Percentiles rank a stretch among this genome's conserved stretches.
Evolutionary conservation across 2,113 vertebrate genomes (phyloP).

Genomic region (Calypte anna): DNA sequence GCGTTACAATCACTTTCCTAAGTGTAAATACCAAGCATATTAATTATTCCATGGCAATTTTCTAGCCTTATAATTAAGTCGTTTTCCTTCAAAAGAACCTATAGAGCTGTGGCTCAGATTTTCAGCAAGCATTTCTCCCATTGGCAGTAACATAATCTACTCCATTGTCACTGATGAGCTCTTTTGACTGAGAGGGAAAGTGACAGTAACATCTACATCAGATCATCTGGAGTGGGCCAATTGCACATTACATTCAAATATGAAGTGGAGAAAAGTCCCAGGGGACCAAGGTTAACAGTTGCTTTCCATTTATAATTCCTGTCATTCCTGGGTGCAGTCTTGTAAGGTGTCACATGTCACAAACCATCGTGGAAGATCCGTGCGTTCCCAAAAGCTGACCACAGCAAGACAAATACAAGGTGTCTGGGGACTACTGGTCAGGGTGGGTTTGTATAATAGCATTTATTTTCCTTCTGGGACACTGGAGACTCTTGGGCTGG

Average conservation of each 20-base stretch:
- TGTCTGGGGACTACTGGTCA: background rate
- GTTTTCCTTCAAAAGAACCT: constrained; percentile 46
- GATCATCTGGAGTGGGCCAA: constrained; percentile 59
- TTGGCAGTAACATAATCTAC: constrained; percentile 27
- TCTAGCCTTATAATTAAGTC: constrained; percentile 47
- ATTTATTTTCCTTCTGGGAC: background rate
- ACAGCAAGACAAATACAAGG: constrained; percentile 41
- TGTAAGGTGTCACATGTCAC: constrained; percentile 13
- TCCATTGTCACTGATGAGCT: constrained; percentile 38
- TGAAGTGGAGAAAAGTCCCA: constrained; percentile 18
- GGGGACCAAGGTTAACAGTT: constrained; percentile 6
- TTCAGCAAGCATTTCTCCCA: constrained; percentile 29
- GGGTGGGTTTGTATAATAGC: background rate
- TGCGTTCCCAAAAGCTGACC: constrained; percentile 17
- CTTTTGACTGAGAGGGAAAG: constrained; percentile 33
- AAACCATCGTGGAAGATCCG: background rate
- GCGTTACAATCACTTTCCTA: constrained; percentile 29
- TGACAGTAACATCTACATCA: constrained; percentile 55
- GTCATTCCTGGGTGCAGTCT: constrained; percentile 40
- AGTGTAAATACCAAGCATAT: constrained; percentile 58
- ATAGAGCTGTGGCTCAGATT: constrained; percentile 14
- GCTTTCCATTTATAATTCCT: constrained; percentile 36
- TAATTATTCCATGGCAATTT: constrained; percentile 67
- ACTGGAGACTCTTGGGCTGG: background rate
- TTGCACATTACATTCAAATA: constrained; percentile 51